Evolutionary conservation across 2,888 invertebrate species (phyloP), one percentile per base, ranked within the genome.

Genomic region (Eumacrocentrus americanus): DNA sequence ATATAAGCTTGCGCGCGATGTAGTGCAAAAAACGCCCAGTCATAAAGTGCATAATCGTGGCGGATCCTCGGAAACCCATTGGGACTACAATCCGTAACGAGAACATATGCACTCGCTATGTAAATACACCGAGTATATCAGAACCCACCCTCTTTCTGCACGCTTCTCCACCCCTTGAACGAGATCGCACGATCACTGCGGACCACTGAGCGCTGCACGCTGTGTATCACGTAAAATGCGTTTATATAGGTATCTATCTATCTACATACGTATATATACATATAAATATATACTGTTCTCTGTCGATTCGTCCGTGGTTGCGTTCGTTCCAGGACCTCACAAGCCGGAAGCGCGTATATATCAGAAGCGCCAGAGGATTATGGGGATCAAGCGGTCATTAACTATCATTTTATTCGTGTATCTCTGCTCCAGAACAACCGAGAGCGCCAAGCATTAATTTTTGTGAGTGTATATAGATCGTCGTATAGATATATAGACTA

Each of bases 341-440:
- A 22, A 44, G 22, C 44, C 3, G 12, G n/a, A 44, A 20, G n/a
- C 44, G 42, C 42, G 22, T 42, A 18, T 56, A 56, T 55, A 56
- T 56, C 40, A 55, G 55, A 44, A 54, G 38, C 22, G 48, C 6
- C 64, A n/a, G n/a, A 67, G 72, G 75, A 72, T 75, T 75, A 75
- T 51, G 64, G 59, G 72, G 73, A 74, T 76, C 73, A 76, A 70
- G 68, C 57, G 71, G 66, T 73, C 76, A 73, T 76, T 76, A 71
- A 72, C 69, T 67, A 69, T 68, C 67, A 68, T 73, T 76, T 76
- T 70, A 73, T 71, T 71, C 68, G 58, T 20, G 62, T 62, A 57
- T 38, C 20, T 37, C n/a, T n/a, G n/a, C n/a, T n/a, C n/a, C n/a
- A n/a, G n/a, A n/a, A n/a, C n/a, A n/a, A n/a, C n/a, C n/a, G n/a